Base-by-base conservation (phyloP, 2,888 invertebrate genomes). In the Blastobasis adustella region DNA sequence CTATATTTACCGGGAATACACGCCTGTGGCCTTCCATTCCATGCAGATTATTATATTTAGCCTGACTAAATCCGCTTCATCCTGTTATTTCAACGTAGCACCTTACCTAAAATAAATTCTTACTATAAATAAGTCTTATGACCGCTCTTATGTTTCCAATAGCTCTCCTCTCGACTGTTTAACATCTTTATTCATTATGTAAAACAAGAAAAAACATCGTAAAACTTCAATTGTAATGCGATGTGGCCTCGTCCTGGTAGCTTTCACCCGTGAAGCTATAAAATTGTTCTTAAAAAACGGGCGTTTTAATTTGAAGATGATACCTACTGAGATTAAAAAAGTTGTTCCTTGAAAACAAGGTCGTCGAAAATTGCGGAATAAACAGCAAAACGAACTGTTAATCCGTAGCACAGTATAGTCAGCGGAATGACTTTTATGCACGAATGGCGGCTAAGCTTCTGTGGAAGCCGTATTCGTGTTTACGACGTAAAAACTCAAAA, bases 21-120 rank as follows among this genome's bases (percentile, higher is more conserved):
- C 73, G 76, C 76, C 73, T 76, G 76, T 70, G 70, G 70, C 73
- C 73, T 73, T 76, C 71, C 66, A 61, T 62, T 57, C 58, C 56
- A 53, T 53, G 60, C 59, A 60, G 23, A 23, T 23, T 23, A 23
- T 23, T 60, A 54, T 54, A 56, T 60, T 64, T 63, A 66, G 61
- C 61, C 63, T 63, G 61, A 57, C 58, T 67, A 66, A 62, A 70
- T 71, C 71, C 69, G 69, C 63, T 54, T 67, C 54, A 53, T 49
- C 53, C 51, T 49, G 47, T 53, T 54, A 50, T 56, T 51, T 41
- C 7, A 9, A 41, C 9, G 9, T 8, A 41, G 41, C 8, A 41
- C 23, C 23, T 23, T 23, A 23, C 23, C 23, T 23, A 23, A 23
- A 23, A 23, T 23, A 23, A 23, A 23, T 23, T 23, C 23, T 23